Conservation (phyloP, 2,888 invertebrate species). For the Rhingia rostrata region DNA sequence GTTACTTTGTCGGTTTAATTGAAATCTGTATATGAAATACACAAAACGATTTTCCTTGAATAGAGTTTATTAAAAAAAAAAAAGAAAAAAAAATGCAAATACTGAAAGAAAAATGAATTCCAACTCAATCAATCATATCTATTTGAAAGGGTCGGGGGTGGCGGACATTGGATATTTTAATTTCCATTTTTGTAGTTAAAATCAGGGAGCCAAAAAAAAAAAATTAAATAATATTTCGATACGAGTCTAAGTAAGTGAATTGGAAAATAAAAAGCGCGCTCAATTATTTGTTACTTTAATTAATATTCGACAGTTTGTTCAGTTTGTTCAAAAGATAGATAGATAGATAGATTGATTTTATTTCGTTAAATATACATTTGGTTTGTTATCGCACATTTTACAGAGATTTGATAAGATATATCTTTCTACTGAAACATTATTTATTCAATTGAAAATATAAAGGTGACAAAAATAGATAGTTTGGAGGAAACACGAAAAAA, state of each 20-base stretch:
- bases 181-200: slow-evolving; percentile 31
- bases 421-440: too few species aligned
- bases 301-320: background rate
- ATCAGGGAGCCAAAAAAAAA: background rate
- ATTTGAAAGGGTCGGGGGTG: background rate
- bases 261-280: background rate
- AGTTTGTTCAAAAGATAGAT: background rate
- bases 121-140: slow-evolving; percentile 22
- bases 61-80: background rate
- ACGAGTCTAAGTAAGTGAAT: background rate
- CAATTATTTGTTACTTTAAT: background rate
- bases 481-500: too few species aligned
- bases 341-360: too few species aligned
- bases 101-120: slow-evolving; percentile 20
- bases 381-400: too few species aligned
- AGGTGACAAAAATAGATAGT: too few species aligned
- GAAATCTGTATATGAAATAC: background rate
- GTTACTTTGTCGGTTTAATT: background rate
- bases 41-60: too few species aligned
- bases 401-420: too few species aligned
- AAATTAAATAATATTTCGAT: background rate
- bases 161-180: slow-evolving; percentile 26
- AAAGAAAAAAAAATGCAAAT: background rate
- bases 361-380: too few species aligned
- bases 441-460: too few species aligned